Percentiles rank a stretch among this genome's conserved stretches.
phyloP scores from a whole-genome alignment of 2,888 invertebrate genomes.

The Troides helena region DNA sequence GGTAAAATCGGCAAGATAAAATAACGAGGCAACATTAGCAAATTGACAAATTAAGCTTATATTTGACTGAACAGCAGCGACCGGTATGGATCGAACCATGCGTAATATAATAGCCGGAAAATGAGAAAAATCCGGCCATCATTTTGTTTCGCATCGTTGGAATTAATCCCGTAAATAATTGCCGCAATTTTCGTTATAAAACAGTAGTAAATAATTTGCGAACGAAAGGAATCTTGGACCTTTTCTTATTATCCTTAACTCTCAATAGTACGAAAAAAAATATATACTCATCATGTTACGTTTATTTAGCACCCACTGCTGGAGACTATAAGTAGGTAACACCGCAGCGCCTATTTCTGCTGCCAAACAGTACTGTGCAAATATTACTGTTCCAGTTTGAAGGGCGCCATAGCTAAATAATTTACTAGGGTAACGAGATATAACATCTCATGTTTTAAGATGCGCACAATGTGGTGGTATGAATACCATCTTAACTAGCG shows the following conservation, averaged over 20 bases:
- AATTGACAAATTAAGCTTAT: constrained; percentile 32
- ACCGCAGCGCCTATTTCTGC: no score
- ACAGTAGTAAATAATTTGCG: constrained; percentile 27
- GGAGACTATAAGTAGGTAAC: no score
- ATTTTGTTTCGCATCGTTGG: constrained; percentile 30
- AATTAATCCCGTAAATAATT: constrained; percentile 31
- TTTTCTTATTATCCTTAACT: neutral
- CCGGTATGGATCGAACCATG: constrained; percentile 29
- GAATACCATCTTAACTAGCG: no score
- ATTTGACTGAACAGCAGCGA: constrained; percentile 30
- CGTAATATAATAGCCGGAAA: constrained; percentile 32
- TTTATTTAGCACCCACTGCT: no score
- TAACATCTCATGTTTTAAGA: no score
- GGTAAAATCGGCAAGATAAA: constrained; percentile 22
- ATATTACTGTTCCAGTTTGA: no score
- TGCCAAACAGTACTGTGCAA: no score
- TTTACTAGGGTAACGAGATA: no score
- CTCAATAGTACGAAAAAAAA: neutral
- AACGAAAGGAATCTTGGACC: constrained; percentile 1
- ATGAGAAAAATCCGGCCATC: constrained; percentile 32
- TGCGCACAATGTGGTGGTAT: no score
- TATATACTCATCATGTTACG: no score
- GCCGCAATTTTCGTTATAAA: constrained; percentile 27
- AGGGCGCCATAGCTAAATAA: no score
- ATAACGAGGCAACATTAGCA: constrained; percentile 27